These are phyloP conservation scores for Cepaea nemoralis DNA, from an alignment of 1,140 invertebrate species.

Conservation along the genomic window DNA sequence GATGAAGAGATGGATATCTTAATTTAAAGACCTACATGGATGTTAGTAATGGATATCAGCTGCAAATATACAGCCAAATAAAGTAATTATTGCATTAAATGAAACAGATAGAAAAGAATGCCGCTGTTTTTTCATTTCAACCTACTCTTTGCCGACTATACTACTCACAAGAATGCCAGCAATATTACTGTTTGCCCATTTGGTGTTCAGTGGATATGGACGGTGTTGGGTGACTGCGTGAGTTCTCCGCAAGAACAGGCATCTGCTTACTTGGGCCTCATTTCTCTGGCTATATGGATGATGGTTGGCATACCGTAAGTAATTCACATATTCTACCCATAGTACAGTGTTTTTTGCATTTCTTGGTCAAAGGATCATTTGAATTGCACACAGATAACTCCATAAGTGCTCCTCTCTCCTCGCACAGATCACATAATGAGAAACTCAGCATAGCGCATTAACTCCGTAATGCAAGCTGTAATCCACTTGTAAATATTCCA, in stretches of 20 bases:
- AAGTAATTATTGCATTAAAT: too few relatives aligned
- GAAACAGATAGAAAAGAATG: background rate
- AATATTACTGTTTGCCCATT: constrained; percentile 46
- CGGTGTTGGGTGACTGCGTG: constrained; percentile 56
- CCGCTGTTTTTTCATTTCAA: background rate
- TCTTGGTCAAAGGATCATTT: background rate
- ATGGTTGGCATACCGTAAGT: constrained; percentile 63
- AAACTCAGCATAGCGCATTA: too few relatives aligned
- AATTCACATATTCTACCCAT: constrained; percentile 10
- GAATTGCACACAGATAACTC: too few relatives aligned
- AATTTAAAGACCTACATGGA: too few relatives aligned
- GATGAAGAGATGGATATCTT: too few relatives aligned
- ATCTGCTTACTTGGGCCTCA: constrained; percentile 54
- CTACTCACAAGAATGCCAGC: background rate
- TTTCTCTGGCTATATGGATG: constrained; percentile 58
- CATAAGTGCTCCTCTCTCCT: too few relatives aligned
- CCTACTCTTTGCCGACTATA: background rate
- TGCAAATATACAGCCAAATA: too few relatives aligned
- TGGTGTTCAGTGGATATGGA: constrained; percentile 60
- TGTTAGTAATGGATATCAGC: too few relatives aligned
- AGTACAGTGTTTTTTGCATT: background rate
- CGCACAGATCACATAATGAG: too few relatives aligned
- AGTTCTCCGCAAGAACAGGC: constrained; percentile 43
- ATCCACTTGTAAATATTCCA: too few relatives aligned
- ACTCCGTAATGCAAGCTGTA: too few relatives aligned